Base-by-base conservation (phyloP, 1,140 invertebrate genomes). In the Cardiocondyla obscurior region DNA sequence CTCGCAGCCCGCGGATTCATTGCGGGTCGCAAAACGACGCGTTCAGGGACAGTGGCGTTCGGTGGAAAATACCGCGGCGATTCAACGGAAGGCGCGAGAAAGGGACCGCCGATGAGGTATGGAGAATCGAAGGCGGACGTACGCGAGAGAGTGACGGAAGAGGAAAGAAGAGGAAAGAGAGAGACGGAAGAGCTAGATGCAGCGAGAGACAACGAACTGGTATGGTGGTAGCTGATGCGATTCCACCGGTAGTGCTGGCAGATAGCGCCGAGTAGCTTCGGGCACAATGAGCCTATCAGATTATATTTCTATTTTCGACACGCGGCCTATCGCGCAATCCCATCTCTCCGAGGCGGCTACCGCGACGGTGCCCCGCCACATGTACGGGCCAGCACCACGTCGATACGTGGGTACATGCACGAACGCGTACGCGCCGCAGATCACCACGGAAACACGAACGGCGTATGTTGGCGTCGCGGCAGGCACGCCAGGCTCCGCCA, bases 241-340 rank as follows among this genome's bases (percentile, higher is more conserved):
- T 87, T 85, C 65, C 65, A 90, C 87, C 83, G 90, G 90, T 88
- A 88, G 88, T 90, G 90, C 88, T 90, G 89, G 89, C 86, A 91
- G 91, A 93, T 92, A 93, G 90, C 84, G 90, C 62, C 85, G 85
- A 92, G 89, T 91, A 88, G 92, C 92, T 93, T 84, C 76, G 74
- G 92, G 92, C 92, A 93, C 92, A 93, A 93, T 93, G 91, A 94
- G 92, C 92, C 93, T 93, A 94, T 93, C 93, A 93, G 93, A 94
- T 94, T 94, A 94, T 94, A 94, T 93, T 94, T 94, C 93, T 94
- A 94, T 94, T 94, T 94, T 94, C 93, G 93, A 93, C 93, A 93
- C 92, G 91, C 91, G 88, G 90, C 89, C 88, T 93, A 93, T 93
- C 92, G 89, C 87, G 89, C 91, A 93, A 93, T 93, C 92, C 91